These are phyloP conservation scores for Lontra canadensis DNA, from an alignment of 2,113 vertebrate species.

Conservation along the genomic window DNA sequence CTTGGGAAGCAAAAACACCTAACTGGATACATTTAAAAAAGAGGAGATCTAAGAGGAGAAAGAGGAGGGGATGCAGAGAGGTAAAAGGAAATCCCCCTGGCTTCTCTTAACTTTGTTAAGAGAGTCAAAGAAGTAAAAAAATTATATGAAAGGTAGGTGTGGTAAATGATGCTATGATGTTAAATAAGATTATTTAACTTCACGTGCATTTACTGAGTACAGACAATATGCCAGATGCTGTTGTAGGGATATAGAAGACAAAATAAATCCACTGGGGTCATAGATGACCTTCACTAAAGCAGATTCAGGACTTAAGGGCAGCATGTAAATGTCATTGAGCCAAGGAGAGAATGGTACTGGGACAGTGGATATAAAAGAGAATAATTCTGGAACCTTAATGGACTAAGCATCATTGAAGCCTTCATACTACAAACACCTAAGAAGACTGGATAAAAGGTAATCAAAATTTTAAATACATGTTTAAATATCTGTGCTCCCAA, in stretches of 20 bases:
- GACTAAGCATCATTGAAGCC: background rate
- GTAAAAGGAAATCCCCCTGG: background rate
- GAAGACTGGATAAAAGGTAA: background rate
- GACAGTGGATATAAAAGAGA: background rate
- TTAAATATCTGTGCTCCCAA: background rate
- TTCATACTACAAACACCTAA: background rate
- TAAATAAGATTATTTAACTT: conserved; percentile 3
- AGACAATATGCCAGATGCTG: background rate
- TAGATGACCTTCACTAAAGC: background rate
- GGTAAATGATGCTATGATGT: background rate
- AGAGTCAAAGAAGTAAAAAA: background rate
- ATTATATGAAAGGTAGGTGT: background rate
- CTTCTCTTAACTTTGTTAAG: background rate
- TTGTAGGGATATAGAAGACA: background rate
- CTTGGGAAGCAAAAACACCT: background rate
- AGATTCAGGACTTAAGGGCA: background rate
- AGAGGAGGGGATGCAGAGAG: background rate
- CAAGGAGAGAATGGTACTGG: background rate
- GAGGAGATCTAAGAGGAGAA: background rate
- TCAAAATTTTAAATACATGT: background rate
- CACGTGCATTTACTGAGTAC: background rate
- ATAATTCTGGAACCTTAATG: background rate
- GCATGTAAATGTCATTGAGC: background rate
- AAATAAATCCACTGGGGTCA: background rate
- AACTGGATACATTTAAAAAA: background rate